These are phyloP conservation scores for Patella depressa DNA, from an alignment of 2,888 invertebrate species.

Conservation along the genomic window DNA sequence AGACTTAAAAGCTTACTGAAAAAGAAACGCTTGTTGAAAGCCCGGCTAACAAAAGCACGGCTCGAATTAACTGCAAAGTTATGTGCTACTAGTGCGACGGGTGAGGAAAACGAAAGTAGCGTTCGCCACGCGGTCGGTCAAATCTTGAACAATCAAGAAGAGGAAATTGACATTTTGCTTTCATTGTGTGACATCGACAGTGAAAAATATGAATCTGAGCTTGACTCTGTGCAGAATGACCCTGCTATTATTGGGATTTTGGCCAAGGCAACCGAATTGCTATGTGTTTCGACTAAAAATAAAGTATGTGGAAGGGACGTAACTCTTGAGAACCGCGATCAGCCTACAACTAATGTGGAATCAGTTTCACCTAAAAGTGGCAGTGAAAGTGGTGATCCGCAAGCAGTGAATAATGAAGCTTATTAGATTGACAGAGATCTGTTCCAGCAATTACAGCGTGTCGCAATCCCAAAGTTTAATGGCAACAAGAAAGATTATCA, in stretches of 20 bases:
- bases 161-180: neutral
- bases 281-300: too few species aligned
- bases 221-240: conserved; percentile 1
- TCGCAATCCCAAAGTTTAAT: neutral
- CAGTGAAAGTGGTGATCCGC: too few species aligned
- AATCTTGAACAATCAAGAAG: neutral
- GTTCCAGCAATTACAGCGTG: neutral
- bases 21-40: neutral
- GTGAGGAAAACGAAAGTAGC: neutral
- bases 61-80: neutral
- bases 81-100: neutral
- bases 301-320: too few species aligned
- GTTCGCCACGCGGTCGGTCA: neutral
- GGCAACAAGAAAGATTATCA: neutral
- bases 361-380: too few species aligned
- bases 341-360: too few species aligned
- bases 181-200: neutral
- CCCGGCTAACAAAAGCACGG: neutral
- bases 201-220: neutral
- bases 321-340: too few species aligned
- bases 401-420: too few species aligned
- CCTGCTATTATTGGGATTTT: too few species aligned
- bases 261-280: too few species aligned
- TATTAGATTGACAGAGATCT: neutral
- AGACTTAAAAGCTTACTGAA: neutral